Percentiles rank a stretch among this genome's conserved stretches.
Evolutionary conservation across 2,113 vertebrate species (phyloP).

Genomic region (Saiga tatarica): DNA sequence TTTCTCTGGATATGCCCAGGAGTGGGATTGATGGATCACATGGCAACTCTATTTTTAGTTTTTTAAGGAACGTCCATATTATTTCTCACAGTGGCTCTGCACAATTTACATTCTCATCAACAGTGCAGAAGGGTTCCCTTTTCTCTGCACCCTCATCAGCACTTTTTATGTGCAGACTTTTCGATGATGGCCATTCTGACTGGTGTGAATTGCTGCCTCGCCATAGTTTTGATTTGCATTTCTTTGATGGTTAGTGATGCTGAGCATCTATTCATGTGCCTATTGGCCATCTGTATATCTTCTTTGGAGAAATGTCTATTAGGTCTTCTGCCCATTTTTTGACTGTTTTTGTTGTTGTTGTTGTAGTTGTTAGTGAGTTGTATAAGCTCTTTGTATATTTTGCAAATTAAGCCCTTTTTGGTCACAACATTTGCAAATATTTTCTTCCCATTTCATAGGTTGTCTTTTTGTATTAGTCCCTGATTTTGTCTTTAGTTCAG

Average conservation of each 20-base stretch:
- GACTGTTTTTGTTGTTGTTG: not conserved
- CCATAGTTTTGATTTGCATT: not conserved
- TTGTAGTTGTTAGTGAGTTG: not conserved
- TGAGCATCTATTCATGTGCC: not conserved
- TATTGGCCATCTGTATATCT: not conserved
- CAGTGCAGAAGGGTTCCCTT: not conserved
- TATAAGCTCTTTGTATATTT: not conserved
- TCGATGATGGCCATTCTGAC: not conserved
- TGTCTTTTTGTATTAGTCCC: not conserved
- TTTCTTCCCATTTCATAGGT: not conserved
- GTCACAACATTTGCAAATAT: not conserved
- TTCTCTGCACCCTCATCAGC: not conserved
- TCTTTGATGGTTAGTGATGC: not conserved
- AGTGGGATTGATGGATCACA: not conserved
- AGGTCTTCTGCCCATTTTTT: not conserved
- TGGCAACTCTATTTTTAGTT: not conserved
- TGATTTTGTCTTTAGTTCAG: not conserved
- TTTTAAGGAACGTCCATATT: not conserved
- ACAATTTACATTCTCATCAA: not conserved
- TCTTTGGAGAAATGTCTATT: not conserved
- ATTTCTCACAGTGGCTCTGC: not conserved
- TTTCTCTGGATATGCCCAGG: not conserved
- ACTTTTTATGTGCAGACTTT: not conserved
- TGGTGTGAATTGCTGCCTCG: not conserved
- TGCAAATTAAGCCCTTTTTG: not conserved